These are phyloP conservation scores for Drosophila malerkotliana DNA, from an alignment of 1,140 invertebrate species.

Conservation along the genomic window DNA sequence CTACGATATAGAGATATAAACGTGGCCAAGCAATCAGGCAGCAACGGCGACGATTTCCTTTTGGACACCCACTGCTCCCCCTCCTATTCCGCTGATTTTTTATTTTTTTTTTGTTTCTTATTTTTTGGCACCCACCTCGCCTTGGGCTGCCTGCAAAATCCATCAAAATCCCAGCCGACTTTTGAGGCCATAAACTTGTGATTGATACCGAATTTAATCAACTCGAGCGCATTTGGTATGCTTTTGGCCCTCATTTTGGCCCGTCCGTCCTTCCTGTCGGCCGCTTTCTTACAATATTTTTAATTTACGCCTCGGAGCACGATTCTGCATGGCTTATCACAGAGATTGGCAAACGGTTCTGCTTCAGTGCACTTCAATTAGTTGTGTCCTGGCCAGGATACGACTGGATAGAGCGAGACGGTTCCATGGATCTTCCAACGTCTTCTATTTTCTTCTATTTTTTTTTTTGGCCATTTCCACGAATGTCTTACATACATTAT, in stretches of 20 bases:
- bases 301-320: constrained; percentile 77
- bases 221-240: constrained; percentile 56
- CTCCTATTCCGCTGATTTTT: not conserved
- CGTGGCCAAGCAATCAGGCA: constrained; percentile 77
- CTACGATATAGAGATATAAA: constrained; percentile 67
- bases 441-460: not conserved
- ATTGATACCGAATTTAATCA: constrained; percentile 82
- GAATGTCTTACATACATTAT: constrained; percentile 22
- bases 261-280: constrained; percentile 18
- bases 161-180: constrained; percentile 73
- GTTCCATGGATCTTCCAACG: constrained; percentile 20
- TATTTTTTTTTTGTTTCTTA: not conserved
- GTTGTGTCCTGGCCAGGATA: constrained; percentile 61
- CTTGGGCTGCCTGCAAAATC: constrained; percentile 61
- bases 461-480: constrained; percentile 24
- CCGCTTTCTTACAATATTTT: constrained; percentile 64
- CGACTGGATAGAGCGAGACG: constrained; percentile 23
- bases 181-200: constrained; percentile 81
- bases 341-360: constrained; percentile 80
- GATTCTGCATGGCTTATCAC: constrained; percentile 80
- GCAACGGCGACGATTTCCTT: constrained; percentile 70
- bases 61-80: constrained; percentile 38
- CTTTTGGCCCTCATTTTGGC: constrained; percentile 1
- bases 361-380: constrained; percentile 81
- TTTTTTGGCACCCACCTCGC: constrained; percentile 13